phyloP scores from a whole-genome alignment of 1,140 invertebrate species.

The Monomorium pharaonis region DNA sequence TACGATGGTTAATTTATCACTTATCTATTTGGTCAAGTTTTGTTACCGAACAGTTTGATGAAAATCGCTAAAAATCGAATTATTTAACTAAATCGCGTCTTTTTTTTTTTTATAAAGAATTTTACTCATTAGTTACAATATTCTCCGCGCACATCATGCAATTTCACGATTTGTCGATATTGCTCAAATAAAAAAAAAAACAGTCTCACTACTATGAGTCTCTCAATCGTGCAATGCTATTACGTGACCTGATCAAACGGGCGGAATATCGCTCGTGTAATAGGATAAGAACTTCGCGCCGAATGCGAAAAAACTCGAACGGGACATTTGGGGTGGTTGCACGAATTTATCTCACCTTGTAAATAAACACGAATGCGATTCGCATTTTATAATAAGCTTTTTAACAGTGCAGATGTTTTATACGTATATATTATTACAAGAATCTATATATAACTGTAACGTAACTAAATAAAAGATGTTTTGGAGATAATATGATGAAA shows the following conservation, averaged over 20 bases:
- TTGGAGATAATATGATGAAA: neutral
- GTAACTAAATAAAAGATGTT: neutral
- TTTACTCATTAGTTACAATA: neutral
- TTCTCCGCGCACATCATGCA: neutral
- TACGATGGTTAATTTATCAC: neutral
- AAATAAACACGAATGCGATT: slow-evolving; percentile 52
- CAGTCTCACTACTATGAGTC: slow-evolving; percentile 49
- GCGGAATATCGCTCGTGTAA: slow-evolving; percentile 59
- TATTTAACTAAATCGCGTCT: neutral
- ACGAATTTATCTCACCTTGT: slow-evolving; percentile 58
- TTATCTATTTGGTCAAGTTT: neutral
- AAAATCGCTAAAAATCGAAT: neutral
- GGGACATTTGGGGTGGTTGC: slow-evolving; percentile 41
- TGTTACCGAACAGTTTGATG: neutral
- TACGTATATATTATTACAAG: slow-evolving; percentile 33
- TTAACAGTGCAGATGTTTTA: slow-evolving; percentile 23
- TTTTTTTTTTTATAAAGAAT: neutral
- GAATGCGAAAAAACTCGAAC: slow-evolving; percentile 19
- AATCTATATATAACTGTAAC: neutral
- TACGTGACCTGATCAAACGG: slow-evolving; percentile 78
- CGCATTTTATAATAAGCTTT: slow-evolving; percentile 13
- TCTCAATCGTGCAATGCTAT: slow-evolving; percentile 76
- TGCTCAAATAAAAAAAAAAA: slow-evolving; percentile 22
- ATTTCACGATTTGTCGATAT: slow-evolving; percentile 20
- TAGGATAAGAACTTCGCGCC: slow-evolving; percentile 39